Evolutionary conservation across 2,113 vertebrate species (phyloP), one percentile per base, ranked within the genome.

Genomic region (Petaurus breviceps): DNA sequence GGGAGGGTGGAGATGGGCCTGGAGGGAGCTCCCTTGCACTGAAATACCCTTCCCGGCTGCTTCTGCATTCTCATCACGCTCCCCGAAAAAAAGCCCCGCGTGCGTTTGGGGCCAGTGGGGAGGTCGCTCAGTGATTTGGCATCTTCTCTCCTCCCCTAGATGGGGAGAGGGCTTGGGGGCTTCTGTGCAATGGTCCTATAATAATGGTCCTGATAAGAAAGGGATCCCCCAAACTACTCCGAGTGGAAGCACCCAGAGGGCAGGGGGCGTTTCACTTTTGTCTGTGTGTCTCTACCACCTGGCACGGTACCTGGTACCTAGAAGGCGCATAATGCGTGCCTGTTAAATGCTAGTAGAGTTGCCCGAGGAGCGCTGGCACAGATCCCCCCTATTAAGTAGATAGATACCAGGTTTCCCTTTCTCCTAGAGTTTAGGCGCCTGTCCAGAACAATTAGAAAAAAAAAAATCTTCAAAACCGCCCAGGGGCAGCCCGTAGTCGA

Each of bases 11-110:
- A 22, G 49, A 6, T 84, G 92, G 37, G 95, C 49, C 51, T 11
- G 47, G 93, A 55, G 26, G 90, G 77, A 95, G n/a, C 23, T 97
- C 89, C 92, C 22, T 91, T 25, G 53, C n/a, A n/a, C 31, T 77
- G 49, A 90, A 51, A 54, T 92, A 89, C 89, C 77, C 51, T 52
- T 22, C 51, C 24, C 47, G 31, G 92, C 31, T 92, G 24, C 28
- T 31, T 94, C 51, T 90, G 57, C 31, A 43, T 93, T 91, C 47
- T 26, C 54, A 37, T 49, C 51, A 9, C 28, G 54, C 90, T 37
- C 77, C 2, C 8, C 10, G 3, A 61, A 61, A 1, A 1, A 4
- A 3, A 51, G 84, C 84, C 28, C n/a, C 24, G 8, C 51, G 91
- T 51, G 61, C 47, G 6, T 94, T 94, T n/a, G 47, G 61, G 61